Conservation (phyloP, 2,113 vertebrate genomes). For the Hystrix brachyura region DNA sequence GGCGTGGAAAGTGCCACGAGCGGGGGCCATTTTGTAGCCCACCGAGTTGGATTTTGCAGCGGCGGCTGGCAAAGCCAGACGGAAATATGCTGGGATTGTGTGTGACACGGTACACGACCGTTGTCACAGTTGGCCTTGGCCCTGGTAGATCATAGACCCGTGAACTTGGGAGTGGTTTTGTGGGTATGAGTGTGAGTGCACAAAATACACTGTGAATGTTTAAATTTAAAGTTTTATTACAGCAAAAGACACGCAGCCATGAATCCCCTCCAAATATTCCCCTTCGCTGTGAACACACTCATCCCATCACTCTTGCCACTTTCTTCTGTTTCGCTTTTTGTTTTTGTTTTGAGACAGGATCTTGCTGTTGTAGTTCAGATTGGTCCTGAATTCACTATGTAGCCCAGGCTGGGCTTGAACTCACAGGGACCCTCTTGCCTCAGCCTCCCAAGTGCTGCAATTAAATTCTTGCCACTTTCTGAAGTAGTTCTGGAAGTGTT, state of each 20-base stretch:
- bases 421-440: neutral
- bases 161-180: neutral
- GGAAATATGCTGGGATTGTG: neutral
- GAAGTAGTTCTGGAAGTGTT: neutral
- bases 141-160: neutral
- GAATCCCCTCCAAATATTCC: neutral
- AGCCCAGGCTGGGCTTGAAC: neutral
- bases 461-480: neutral
- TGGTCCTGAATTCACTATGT: neutral
- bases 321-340: neutral
- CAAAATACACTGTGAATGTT: neutral
- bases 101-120: accelerated
- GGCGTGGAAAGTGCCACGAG: too few species aligned
- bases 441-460: neutral
- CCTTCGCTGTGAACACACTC: neutral
- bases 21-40: neutral
- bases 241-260: neutral
- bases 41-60: neutral
- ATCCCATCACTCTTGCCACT: neutral
- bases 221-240: neutral
- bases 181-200: neutral
- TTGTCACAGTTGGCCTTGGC: neutral
- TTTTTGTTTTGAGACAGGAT: neutral
- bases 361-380: neutral
- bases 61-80: neutral